A percentile compares a stretch with the other conserved stretches of the same genome.
phyloP scores from a whole-genome alignment of 2,888 invertebrate species.

The Torymus texanus region DNA sequence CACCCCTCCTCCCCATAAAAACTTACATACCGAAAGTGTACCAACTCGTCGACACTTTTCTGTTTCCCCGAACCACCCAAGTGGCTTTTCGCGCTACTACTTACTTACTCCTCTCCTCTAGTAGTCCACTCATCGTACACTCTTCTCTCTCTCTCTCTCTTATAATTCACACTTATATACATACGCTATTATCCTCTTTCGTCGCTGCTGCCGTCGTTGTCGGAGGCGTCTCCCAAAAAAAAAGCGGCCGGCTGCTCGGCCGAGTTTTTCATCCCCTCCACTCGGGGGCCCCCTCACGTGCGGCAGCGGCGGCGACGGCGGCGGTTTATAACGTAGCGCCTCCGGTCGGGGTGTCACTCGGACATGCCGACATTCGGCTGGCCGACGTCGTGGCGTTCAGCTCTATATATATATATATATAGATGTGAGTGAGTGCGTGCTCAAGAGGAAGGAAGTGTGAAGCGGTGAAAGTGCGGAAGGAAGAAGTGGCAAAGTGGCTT shows the following conservation, averaged over 20 bases:
- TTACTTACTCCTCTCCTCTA: background rate
- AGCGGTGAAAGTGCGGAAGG: too few species aligned
- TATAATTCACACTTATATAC: too few species aligned
- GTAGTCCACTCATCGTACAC: too few species aligned
- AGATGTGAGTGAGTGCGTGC: too few species aligned
- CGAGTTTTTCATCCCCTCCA: slow-evolving; percentile 5
- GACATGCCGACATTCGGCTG: slow-evolving; percentile 32
- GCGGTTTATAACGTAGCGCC: slow-evolving; percentile 40
- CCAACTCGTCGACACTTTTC: background rate
- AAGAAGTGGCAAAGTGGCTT: too few species aligned
- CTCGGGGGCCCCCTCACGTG: background rate
- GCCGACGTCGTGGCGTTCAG: slow-evolving; percentile 13
- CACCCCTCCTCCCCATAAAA: too few species aligned
- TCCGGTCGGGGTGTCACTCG: slow-evolving; percentile 1
- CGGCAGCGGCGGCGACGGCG: slow-evolving; percentile 10
- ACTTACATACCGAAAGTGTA: too few species aligned
- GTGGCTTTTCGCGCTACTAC: slow-evolving; percentile 38
- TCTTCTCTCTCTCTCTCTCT: too few species aligned
- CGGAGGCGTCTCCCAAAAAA: too few species aligned
- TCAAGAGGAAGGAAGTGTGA: too few species aligned
- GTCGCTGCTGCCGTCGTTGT: background rate
- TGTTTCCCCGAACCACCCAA: background rate
- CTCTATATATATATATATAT: too few species aligned
- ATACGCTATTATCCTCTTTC: background rate
- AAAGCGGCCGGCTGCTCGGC: too few species aligned